A percentile compares a stretch with the other conserved stretches of the same genome.
These are phyloP conservation scores for Rotaria sp. DNA, from an alignment of 2,888 invertebrate genomes.

Conservation along the genomic window DNA sequence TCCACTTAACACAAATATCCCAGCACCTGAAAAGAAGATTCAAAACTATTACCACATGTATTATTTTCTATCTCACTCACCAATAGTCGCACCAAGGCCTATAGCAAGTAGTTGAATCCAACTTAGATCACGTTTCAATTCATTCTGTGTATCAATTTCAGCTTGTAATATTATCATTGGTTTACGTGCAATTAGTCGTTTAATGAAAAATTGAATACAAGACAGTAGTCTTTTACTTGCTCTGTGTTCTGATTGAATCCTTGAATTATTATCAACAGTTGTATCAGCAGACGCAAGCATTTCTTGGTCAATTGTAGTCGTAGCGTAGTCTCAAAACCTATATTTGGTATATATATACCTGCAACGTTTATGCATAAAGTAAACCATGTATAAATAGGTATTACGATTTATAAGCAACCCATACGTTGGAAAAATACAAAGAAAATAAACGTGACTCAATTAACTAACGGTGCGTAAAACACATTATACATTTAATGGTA, in stretches of 20 bases:
- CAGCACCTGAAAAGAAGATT: background rate
- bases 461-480: too few species aligned
- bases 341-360: too few species aligned
- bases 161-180: background rate
- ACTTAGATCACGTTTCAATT: background rate
- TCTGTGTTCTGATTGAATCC: background rate
- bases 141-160: background rate
- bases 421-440: too few species aligned
- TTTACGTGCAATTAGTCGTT: background rate
- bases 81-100: too few species aligned
- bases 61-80: background rate
- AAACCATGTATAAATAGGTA: too few species aligned
- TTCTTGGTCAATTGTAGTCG: background rate
- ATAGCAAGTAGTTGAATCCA: background rate
- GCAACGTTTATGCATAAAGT: too few species aligned
- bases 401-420: too few species aligned
- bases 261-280: background rate
- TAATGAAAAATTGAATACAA: background rate
- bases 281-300: background rate
- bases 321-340: too few species aligned
- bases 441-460: too few species aligned
- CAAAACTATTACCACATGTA: background rate
- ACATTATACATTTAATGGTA: too few species aligned
- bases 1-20: background rate
- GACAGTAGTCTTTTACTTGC: background rate